Evolutionary conservation across 2,888 invertebrate genomes (phyloP).

Genomic region (Polymixis lichenea): DNA sequence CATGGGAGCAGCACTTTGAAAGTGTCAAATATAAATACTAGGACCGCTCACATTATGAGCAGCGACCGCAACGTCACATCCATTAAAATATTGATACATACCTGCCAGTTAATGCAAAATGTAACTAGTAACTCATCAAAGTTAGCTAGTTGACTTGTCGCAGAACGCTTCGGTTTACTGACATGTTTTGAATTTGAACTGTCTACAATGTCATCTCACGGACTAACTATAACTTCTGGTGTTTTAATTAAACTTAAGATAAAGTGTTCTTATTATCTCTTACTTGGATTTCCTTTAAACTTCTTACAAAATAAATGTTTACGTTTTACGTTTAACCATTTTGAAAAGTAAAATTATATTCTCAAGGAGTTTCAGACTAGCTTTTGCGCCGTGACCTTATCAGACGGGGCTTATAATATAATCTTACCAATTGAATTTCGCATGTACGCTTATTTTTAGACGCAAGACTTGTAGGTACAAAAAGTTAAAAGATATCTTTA

Average conservation of each 20-base stretch:
- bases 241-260: conserved; percentile 26
- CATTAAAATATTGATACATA: conserved; percentile 7
- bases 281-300: conserved; percentile 25
- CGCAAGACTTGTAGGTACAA: background rate
- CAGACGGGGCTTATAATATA: background rate
- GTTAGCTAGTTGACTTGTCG: conserved; percentile 25
- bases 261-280: conserved; percentile 22
- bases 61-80: background rate
- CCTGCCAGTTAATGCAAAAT: background rate
- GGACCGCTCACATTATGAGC: background rate
- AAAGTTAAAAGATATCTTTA: background rate
- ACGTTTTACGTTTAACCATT: conserved; percentile 28
- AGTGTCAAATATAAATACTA: background rate
- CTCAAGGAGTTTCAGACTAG: background rate
- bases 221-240: conserved; percentile 13
- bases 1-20: background rate
- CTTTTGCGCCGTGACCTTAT: background rate
- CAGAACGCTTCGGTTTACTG: background rate
- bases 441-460: background rate
- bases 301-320: conserved; percentile 33
- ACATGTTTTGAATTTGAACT: conserved; percentile 35
- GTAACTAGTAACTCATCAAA: conserved; percentile 10
- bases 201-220: conserved; percentile 10
- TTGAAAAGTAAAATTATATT: background rate
- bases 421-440: background rate